phyloP scores from a whole-genome alignment of 2,797 vertebrate genomes.

The Mionectes olivaceus region DNA sequence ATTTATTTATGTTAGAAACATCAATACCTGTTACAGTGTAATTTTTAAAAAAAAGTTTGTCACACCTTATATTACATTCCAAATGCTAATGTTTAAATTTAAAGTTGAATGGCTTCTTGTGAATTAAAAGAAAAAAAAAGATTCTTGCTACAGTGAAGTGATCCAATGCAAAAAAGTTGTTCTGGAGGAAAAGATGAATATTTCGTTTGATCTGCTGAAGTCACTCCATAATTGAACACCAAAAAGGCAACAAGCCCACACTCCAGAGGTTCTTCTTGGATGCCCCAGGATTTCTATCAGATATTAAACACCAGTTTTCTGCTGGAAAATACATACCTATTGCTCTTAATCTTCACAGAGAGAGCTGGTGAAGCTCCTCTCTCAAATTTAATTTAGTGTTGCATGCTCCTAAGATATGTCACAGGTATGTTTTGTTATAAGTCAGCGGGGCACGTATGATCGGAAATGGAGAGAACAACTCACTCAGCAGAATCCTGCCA shows the following conservation, averaged over 20 bases:
- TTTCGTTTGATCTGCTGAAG: not conserved
- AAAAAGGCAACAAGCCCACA: not conserved
- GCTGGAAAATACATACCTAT: not conserved
- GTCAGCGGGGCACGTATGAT: not conserved
- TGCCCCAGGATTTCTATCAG: fast-evolving
- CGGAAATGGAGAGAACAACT: not conserved
- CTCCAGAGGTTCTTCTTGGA: not conserved
- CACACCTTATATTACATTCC: not conserved
- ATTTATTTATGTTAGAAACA: not conserved
- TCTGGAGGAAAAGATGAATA: not conserved
- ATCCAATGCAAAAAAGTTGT: not conserved
- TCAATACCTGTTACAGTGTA: not conserved
- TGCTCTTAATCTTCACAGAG: not conserved
- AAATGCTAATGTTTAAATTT: not conserved
- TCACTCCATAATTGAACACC: not conserved
- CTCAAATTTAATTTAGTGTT: not conserved
- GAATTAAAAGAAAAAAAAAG: not conserved
- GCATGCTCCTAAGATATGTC: not conserved
- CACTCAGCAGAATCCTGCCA: not conserved
- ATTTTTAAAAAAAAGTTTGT: not conserved
- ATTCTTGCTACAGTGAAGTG: not conserved
- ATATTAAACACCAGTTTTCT: not conserved
- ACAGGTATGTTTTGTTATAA: not conserved
- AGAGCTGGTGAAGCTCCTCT: conserved; percentile 1
- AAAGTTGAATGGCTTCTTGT: not conserved